A percentile compares a stretch with the other conserved stretches of the same genome.
Evolutionary conservation across 1,140 invertebrate genomes (phyloP).

Genomic region (Macrobrachium rosenbergii): DNA sequence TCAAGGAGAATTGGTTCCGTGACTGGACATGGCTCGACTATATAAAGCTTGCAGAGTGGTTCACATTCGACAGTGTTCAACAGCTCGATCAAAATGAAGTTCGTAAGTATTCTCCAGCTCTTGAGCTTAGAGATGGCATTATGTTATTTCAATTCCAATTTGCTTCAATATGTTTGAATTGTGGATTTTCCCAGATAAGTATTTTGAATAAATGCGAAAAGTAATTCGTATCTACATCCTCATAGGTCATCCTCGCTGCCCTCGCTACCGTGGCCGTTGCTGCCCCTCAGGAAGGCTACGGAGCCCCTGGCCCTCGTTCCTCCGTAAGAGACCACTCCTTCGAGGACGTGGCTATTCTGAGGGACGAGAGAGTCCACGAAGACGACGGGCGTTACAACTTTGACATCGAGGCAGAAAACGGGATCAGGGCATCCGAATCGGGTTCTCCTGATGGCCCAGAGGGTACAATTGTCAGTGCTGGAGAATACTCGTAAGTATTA

Average conservation of each 20-base stretch:
- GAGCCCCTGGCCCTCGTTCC: not conserved
- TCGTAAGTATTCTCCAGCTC: too few relatives aligned
- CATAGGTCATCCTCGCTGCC: constrained; percentile 28
- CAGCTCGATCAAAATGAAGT: too few relatives aligned
- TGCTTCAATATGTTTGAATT: too few relatives aligned
- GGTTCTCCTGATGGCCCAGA: constrained; percentile 54
- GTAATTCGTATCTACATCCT: too few relatives aligned
- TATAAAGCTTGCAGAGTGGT: too few relatives aligned
- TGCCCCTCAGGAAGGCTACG: constrained; percentile 3
- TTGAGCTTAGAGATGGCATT: too few relatives aligned
- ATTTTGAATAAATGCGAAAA: too few relatives aligned
- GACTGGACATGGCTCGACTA: too few relatives aligned
- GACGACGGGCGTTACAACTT: constrained; percentile 52
- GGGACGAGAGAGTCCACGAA: constrained; percentile 36
- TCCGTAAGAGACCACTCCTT: not conserved
- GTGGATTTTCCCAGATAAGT: too few relatives aligned
- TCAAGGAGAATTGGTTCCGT: too few relatives aligned
- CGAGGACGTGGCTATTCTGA: constrained; percentile 17
- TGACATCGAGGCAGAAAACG: constrained; percentile 54
- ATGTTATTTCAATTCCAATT: too few relatives aligned
- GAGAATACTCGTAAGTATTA: constrained; percentile 47
- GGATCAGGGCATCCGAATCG: constrained; percentile 44
- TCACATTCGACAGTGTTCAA: too few relatives aligned
- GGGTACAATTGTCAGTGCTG: constrained; percentile 32
- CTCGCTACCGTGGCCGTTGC: constrained; percentile 17